Percentiles rank a stretch among this genome's conserved stretches.
These are phyloP conservation scores for Thalassoma bifasciatum DNA, from an alignment of 2,113 vertebrate genomes.

Conservation along the genomic window DNA sequence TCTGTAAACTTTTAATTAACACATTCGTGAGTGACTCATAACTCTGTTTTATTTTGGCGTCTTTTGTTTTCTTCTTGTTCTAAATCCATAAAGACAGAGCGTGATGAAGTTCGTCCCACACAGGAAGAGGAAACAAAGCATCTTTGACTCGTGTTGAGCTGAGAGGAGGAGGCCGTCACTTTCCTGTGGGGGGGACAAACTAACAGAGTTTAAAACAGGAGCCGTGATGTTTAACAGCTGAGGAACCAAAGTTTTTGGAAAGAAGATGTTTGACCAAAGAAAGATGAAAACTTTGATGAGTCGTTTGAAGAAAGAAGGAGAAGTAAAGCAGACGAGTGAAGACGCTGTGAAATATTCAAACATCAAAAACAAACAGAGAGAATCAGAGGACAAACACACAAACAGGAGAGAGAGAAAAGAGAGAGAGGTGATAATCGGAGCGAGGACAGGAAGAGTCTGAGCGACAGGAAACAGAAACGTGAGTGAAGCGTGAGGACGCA, in stretches of 20 bases:
- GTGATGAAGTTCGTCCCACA: background rate
- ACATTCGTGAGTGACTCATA: background rate
- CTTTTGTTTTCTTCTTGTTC: background rate
- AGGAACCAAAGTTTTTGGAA: no score
- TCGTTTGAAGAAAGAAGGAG: no score
- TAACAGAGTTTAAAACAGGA: background rate
- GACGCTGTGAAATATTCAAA: background rate
- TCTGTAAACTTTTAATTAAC: background rate
- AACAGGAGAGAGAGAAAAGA: background rate
- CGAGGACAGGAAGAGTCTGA: slow-evolving; percentile 3
- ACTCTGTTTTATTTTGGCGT: background rate
- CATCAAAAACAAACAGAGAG: background rate
- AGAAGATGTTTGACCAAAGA: no score
- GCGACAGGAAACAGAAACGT: slow-evolving; percentile 4
- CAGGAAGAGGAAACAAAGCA: background rate
- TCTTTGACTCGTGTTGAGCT: background rate
- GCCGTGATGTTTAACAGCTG: no score
- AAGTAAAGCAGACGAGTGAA: background rate
- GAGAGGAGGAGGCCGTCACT: background rate
- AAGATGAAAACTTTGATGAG: no score
- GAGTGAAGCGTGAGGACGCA: slow-evolving; percentile 7
- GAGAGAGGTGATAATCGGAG: background rate
- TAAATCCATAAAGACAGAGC: background rate
- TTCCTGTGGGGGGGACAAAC: background rate
- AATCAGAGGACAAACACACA: background rate